A percentile compares a stretch with the other conserved stretches of the same genome.
Evolutionary conservation across 2,113 vertebrate genomes (phyloP).

Genomic region (Lamprotornis superbus): DNA sequence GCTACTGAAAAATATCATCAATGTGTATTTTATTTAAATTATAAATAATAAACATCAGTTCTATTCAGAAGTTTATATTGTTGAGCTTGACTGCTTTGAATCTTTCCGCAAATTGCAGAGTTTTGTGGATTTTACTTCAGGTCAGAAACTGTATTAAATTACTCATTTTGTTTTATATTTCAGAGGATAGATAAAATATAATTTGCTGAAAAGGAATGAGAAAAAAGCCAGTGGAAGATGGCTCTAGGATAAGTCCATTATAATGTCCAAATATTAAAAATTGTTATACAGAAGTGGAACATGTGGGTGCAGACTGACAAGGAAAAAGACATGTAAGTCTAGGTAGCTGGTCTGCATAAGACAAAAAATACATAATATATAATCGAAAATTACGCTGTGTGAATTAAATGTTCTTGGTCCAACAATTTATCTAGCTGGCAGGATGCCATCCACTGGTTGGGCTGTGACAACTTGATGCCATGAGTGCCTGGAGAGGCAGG

Average conservation of each 20-base stretch:
- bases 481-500: rapidly evolving
- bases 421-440: background rate
- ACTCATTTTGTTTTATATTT: slow-evolving; percentile 22
- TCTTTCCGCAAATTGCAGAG: background rate
- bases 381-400: background rate
- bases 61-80: background rate
- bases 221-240: background rate
- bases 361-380: background rate
- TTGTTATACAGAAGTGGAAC: background rate
- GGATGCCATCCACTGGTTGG: background rate
- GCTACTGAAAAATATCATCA: background rate
- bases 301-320: background rate
- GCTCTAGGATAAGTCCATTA: background rate
- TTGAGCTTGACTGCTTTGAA: background rate
- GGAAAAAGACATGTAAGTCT: background rate
- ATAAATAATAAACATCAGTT: background rate
- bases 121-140: background rate
- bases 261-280: background rate
- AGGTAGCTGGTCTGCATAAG: background rate
- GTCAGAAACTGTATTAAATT: background rate
- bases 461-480: background rate
- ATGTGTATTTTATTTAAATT: background rate
- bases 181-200: slow-evolving; percentile 49
- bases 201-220: background rate
- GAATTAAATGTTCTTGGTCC: background rate